These are phyloP conservation scores for Acrobasis suavella DNA, from an alignment of 2,888 invertebrate genomes.

Conservation along the genomic window DNA sequence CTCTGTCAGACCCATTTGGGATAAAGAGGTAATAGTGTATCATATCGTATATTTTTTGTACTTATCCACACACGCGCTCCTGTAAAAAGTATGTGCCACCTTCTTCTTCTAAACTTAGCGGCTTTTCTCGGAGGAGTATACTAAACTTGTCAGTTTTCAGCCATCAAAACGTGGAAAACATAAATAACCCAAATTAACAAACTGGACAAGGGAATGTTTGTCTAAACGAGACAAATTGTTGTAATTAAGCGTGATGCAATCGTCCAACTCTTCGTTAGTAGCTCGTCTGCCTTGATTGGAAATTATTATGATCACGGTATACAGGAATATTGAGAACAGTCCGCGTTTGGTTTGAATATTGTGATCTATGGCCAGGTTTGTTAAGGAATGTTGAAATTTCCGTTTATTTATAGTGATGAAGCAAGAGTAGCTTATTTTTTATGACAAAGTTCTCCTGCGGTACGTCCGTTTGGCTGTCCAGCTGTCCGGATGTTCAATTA, in stretches of 20 bases:
- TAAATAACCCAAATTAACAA: conserved; percentile 1
- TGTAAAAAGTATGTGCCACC: too few species aligned
- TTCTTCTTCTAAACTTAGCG: too few species aligned
- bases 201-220: conserved; percentile 34
- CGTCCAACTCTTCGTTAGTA: conserved; percentile 38
- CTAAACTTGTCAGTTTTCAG: too few species aligned
- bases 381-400: neutral
- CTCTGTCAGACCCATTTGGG: too few species aligned
- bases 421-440: neutral
- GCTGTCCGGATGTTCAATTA: too few species aligned
- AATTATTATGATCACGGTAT: conserved; percentile 20
- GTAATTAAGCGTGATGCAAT: conserved; percentile 46
- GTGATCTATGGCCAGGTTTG: conserved; percentile 1
- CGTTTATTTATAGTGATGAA: neutral
- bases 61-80: too few species aligned
- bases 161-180: too few species aligned
- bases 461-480: too few species aligned
- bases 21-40: too few species aligned
- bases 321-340: conserved; percentile 11
- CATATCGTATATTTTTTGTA: too few species aligned
- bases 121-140: too few species aligned
- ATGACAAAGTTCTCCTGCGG: too few species aligned
- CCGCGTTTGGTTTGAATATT: neutral
- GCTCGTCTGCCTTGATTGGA: conserved; percentile 22
- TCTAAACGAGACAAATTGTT: conserved; percentile 44